These are phyloP conservation scores for Bungarus multicinctus DNA, from an alignment of 2,113 vertebrate species.

Conservation along the genomic window DNA sequence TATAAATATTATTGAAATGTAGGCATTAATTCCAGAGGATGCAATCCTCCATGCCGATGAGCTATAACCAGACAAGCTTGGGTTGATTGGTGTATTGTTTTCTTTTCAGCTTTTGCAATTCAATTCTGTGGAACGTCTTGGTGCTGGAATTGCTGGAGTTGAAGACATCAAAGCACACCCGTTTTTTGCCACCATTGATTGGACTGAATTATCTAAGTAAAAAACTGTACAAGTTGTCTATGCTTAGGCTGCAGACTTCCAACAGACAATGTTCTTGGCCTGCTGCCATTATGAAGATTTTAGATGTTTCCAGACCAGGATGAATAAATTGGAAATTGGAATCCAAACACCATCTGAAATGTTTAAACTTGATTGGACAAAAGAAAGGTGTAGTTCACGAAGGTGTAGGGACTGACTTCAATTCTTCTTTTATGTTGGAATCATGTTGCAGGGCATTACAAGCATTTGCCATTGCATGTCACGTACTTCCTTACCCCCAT, in stretches of 20 bases:
- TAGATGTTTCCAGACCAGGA: background rate
- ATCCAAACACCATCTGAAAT: background rate
- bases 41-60: background rate
- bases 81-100: background rate
- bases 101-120: slow-evolving; percentile 89
- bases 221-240: background rate
- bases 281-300: background rate
- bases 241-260: slow-evolving; percentile 28
- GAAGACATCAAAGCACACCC: slow-evolving; percentile 98
- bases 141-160: slow-evolving; percentile 88
- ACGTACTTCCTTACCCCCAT: background rate
- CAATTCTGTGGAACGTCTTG: slow-evolving; percentile 90
- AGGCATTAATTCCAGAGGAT: background rate
- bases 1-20: background rate
- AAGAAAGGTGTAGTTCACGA: slow-evolving; percentile 39
- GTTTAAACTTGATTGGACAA: slow-evolving; percentile 31
- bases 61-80: background rate
- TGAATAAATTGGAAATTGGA: slow-evolving; percentile 22
- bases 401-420: slow-evolving; percentile 11
- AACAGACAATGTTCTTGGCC: slow-evolving; percentile 30
- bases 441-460: background rate
- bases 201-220: slow-evolving; percentile 78
- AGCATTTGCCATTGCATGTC: background rate
- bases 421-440: background rate
- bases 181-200: slow-evolving; percentile 86